A percentile compares a stretch with the other conserved stretches of the same genome.
These are phyloP conservation scores for Agrochola lychnidis DNA, from an alignment of 2,888 invertebrate species.

Conservation along the genomic window DNA sequence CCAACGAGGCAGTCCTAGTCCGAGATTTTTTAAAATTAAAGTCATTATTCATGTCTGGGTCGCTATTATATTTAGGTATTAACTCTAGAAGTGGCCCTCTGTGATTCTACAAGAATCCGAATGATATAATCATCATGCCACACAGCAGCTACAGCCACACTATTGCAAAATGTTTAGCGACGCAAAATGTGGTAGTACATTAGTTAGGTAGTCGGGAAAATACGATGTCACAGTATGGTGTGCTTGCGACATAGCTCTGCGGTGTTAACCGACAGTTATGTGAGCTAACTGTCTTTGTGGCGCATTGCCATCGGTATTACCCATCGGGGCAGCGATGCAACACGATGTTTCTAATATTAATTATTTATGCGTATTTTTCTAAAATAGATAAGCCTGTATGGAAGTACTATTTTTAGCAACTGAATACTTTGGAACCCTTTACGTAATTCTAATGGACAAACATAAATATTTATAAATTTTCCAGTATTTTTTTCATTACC, in stretches of 20 bases:
- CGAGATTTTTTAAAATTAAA: no score
- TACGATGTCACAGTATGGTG: conserved; percentile 47
- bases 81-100: background rate
- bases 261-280: conserved; percentile 58
- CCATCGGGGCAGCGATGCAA: conserved; percentile 28
- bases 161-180: conserved; percentile 52
- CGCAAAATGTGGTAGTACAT: conserved; percentile 50
- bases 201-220: conserved; percentile 59
- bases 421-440: background rate
- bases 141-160: conserved; percentile 29
- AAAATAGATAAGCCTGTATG: background rate
- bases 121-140: conserved; percentile 62
- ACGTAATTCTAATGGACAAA: background rate
- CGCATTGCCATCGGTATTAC: conserved; percentile 56
- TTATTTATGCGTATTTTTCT: background rate
- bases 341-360: background rate
- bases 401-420: no score
- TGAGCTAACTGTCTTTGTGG: conserved; percentile 34
- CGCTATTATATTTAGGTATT: background rate
- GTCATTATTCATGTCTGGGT: no score
- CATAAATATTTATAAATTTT: no score
- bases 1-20: no score
- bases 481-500: no score
- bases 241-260: conserved; percentile 58
- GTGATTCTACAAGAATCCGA: conserved; percentile 40